Conservation (phyloP, 2,888 invertebrate genomes). For the Mythimna lalbum region DNA sequence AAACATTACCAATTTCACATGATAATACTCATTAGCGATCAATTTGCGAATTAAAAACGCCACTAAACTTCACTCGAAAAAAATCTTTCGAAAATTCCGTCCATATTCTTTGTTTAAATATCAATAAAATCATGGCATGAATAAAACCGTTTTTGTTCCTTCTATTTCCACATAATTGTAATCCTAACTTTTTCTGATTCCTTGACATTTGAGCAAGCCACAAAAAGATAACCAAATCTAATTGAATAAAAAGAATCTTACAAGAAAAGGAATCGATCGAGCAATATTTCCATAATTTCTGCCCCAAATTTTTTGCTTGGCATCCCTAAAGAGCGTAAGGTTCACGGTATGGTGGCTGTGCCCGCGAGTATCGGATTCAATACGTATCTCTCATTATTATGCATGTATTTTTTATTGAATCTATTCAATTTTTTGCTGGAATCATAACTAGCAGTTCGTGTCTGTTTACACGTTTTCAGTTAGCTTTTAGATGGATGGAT, state of each 20-base stretch:
- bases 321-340: constrained; percentile 54
- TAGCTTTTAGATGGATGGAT: background rate
- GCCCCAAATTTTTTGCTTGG: constrained; percentile 26
- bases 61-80: no score
- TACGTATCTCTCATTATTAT: constrained; percentile 65
- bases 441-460: constrained; percentile 43
- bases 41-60: no score
- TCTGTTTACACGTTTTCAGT: constrained; percentile 27
- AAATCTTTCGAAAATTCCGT: no score
- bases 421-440: constrained; percentile 52
- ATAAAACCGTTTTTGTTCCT: background rate
- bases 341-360: constrained; percentile 49
- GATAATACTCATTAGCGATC: no score
- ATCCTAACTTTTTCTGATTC: background rate
- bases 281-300: constrained; percentile 34
- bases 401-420: constrained; percentile 66
- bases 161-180: background rate
- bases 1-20: no score
- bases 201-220: background rate
- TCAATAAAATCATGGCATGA: background rate
- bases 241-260: constrained; percentile 30
- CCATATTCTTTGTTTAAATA: background rate
- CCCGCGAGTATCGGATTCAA: constrained; percentile 56
- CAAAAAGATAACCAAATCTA: constrained; percentile 26
- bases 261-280: constrained; percentile 37